Percentiles rank a stretch among this genome's conserved stretches.
These are phyloP conservation scores for Luperina testacea DNA, from an alignment of 2,888 invertebrate species.

Conservation along the genomic window DNA sequence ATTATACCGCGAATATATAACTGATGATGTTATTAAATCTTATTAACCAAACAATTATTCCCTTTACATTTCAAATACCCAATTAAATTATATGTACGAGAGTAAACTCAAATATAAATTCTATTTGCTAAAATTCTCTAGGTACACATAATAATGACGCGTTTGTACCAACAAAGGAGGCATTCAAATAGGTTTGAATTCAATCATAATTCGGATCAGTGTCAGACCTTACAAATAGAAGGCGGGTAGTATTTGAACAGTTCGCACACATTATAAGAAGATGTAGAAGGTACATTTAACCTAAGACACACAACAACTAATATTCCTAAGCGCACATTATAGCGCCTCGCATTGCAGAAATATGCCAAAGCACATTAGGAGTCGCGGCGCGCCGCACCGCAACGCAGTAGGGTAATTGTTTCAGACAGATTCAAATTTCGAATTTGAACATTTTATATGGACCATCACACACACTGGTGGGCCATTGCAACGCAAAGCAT, in stretches of 20 bases:
- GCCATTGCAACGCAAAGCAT: background rate
- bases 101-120: constrained; percentile 56
- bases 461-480: background rate
- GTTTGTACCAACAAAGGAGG: constrained; percentile 59
- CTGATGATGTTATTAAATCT: constrained; percentile 36
- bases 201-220: constrained; percentile 72
- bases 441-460: background rate
- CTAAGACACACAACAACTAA: too few species aligned
- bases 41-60: constrained; percentile 21
- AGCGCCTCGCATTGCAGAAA: background rate
- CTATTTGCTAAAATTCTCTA: constrained; percentile 56
- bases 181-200: constrained; percentile 66
- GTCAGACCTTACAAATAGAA: constrained; percentile 70
- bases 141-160: constrained; percentile 60
- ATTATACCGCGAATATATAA: constrained; percentile 25
- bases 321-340: background rate
- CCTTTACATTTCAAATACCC: constrained; percentile 20
- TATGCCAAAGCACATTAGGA: background rate
- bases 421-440: background rate
- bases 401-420: background rate
- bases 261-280: constrained; percentile 10
- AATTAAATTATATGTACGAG: constrained; percentile 24
- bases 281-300: constrained; percentile 36
- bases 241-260: constrained; percentile 64
- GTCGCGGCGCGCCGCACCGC: background rate